phyloP scores from a whole-genome alignment of 2,797 vertebrate genomes.

The Aeoliscus strigatus region DNA sequence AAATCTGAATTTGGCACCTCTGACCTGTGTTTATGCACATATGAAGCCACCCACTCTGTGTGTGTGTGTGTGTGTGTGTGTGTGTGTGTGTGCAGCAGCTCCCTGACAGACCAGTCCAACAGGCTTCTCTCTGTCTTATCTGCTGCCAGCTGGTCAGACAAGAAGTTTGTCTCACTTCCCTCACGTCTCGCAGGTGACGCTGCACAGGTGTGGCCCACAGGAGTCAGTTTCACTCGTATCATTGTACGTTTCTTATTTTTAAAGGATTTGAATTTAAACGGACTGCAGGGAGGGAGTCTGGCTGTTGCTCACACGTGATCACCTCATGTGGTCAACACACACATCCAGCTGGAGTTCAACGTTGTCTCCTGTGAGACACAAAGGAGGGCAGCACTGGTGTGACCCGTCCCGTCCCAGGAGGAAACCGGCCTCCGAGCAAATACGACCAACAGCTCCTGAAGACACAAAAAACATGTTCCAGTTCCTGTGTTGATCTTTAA shows the following conservation, averaged over 20 bases:
- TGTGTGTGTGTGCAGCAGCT: constrained; percentile 44
- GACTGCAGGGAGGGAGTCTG: constrained; percentile 1
- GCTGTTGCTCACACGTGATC: neutral
- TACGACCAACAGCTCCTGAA: neutral
- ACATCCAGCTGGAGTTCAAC: constrained; percentile 2
- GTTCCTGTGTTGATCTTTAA: neutral
- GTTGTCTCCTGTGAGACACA: constrained; percentile 1
- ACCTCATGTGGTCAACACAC: neutral
- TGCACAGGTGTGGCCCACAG: constrained; percentile 23
- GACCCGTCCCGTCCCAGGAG: constrained; percentile 25
- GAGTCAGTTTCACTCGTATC: constrained; percentile 16
- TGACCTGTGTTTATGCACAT: neutral
- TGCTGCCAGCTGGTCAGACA: constrained; percentile 60
- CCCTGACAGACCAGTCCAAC: constrained; percentile 56
- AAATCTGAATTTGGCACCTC: constrained; percentile 24
- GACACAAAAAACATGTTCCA: constrained; percentile 1
- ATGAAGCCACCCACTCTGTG: constrained; percentile 19
- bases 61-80: constrained; percentile 50
- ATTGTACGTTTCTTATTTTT: constrained; percentile 12
- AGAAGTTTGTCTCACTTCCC: constrained; percentile 52
- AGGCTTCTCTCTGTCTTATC: constrained; percentile 47
- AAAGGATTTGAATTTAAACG: constrained; percentile 44
- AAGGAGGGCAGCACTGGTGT: neutral
- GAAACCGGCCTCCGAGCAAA: constrained; percentile 38
- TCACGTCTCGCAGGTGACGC: constrained; percentile 46